phyloP scores from a whole-genome alignment of 2,797 vertebrate genomes.

The Novumbra hubbsi region DNA sequence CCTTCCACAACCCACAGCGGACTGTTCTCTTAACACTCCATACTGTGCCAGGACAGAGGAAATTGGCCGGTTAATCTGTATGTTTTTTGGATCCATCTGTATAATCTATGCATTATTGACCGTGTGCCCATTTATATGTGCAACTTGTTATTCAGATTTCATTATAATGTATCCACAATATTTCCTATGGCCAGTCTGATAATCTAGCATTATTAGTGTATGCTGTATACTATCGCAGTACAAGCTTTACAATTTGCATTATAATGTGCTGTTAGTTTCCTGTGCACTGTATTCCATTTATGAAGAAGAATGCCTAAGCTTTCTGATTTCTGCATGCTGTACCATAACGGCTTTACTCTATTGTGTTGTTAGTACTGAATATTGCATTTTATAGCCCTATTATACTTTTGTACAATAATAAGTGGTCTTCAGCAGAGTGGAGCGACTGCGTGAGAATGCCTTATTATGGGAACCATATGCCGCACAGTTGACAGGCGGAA shows the following conservation, averaged over 20 bases:
- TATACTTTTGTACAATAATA: constrained; percentile 37
- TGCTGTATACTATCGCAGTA: constrained; percentile 63
- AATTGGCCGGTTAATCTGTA: constrained; percentile 56
- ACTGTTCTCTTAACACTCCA: constrained; percentile 50
- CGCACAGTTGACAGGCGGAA: no score
- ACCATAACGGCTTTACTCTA: constrained; percentile 49
- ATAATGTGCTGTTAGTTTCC: constrained; percentile 66
- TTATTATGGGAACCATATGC: constrained; percentile 28
- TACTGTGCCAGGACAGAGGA: constrained; percentile 52
- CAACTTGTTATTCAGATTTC: constrained; percentile 72
- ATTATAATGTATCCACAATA: constrained; percentile 46
- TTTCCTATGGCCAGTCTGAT: constrained; percentile 50
- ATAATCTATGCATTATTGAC: constrained; percentile 64
- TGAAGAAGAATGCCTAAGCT: constrained; percentile 59
- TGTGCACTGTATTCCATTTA: constrained; percentile 70
- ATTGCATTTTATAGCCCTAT: constrained; percentile 40
- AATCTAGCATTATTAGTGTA: constrained; percentile 69
- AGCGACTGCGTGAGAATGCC: constrained; percentile 45
- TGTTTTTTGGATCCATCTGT: constrained; percentile 29
- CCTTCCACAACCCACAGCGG: constrained; percentile 51
- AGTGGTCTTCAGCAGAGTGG: constrained; percentile 23
- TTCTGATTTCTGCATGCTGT: constrained; percentile 22
- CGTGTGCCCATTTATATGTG: constrained; percentile 66
- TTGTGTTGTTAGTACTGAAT: constrained; percentile 20
- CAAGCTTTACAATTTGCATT: constrained; percentile 64